phyloP scores from a whole-genome alignment of 2,797 vertebrate genomes.

The Typhlichthys eigenmanni region DNA sequence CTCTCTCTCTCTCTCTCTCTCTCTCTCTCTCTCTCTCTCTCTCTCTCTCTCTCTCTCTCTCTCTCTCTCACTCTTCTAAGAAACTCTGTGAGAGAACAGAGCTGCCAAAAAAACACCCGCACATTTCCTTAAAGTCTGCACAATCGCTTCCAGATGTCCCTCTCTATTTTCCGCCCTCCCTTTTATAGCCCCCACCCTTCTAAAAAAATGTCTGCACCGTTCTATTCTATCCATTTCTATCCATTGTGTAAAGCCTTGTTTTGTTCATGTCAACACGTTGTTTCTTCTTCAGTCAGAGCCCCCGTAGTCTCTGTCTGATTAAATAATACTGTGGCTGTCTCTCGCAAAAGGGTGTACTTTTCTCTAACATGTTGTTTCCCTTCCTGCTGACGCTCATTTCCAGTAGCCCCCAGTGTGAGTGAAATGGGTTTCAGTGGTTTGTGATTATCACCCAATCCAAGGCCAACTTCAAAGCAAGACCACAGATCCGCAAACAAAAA shows the following conservation, averaged over 20 bases:
- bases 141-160: slow-evolving; percentile 86
- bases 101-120: slow-evolving; percentile 74
- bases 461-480: neutral
- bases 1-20: slow-evolving; percentile 3
- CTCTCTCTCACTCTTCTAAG: slow-evolving; percentile 13
- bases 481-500: neutral
- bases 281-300: no score
- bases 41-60: slow-evolving; percentile 1
- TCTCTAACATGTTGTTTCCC: neutral
- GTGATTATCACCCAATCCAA: neutral
- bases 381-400: neutral
- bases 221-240: neutral
- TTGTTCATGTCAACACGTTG: no score
- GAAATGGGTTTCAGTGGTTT: neutral
- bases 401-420: neutral
- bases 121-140: slow-evolving; percentile 77
- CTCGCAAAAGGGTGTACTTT: neutral
- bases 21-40: neutral
- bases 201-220: no score
- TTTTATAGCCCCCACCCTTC: slow-evolving; percentile 2
- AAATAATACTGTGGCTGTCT: no score
- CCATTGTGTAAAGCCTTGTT: no score
- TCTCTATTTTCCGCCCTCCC: slow-evolving; percentile 1
- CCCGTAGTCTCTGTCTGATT: no score
- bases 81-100: slow-evolving; percentile 68